A percentile compares a stretch with the other conserved stretches of the same genome.
phyloP scores from a whole-genome alignment of 2,797 vertebrate genomes.

The Siniperca obscura region DNA sequence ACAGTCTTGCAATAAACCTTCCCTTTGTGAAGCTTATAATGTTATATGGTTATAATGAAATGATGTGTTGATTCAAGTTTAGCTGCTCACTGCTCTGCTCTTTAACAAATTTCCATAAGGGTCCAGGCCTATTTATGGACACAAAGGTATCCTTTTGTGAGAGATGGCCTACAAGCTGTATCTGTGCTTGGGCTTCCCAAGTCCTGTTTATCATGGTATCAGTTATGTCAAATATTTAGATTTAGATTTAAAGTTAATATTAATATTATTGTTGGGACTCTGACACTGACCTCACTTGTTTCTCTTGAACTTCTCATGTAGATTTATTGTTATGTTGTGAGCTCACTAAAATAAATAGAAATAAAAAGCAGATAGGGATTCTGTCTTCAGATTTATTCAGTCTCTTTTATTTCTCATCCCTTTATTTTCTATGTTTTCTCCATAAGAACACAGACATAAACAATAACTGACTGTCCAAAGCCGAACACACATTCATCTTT shows the following conservation, averaged over 20 bases:
- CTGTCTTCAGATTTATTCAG: neutral
- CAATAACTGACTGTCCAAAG: constrained; percentile 7
- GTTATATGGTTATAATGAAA: too few species aligned
- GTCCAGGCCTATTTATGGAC: neutral
- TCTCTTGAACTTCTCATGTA: neutral
- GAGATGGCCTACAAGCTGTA: too few species aligned
- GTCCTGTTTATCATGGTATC: neutral
- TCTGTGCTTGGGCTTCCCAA: neutral
- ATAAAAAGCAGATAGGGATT: neutral
- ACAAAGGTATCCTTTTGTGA: neutral
- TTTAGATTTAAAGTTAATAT: neutral
- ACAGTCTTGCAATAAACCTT: too few species aligned
- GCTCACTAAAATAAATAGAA: neutral
- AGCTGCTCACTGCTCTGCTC: too few species aligned
- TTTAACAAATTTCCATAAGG: too few species aligned
- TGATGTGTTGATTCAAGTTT: too few species aligned
- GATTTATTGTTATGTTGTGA: neutral
- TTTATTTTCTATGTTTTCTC: neutral
- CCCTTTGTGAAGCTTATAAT: too few species aligned
- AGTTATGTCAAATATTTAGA: neutral
- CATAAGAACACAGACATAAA: constrained; percentile 27
- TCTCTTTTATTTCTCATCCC: neutral
- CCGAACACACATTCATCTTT: constrained; percentile 7
- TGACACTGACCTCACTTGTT: neutral
- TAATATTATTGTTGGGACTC: constrained; percentile 2